Conservation (phyloP, 2,888 invertebrate species). For the Scrobipalpa atriplicella region DNA sequence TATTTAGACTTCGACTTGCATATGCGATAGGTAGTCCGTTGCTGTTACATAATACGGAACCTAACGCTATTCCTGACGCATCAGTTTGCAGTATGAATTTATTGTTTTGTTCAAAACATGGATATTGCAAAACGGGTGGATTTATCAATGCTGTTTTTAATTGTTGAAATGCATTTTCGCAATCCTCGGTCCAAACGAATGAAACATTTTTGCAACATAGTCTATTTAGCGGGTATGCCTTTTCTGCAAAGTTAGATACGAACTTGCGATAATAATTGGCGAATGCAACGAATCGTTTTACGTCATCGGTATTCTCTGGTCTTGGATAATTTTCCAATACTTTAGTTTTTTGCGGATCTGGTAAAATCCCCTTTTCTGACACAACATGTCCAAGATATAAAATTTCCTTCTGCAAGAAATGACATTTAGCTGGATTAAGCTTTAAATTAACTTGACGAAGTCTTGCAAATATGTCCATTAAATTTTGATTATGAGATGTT, state of each 20-base stretch:
- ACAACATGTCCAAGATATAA: slow-evolving; percentile 33
- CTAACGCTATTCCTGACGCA: slow-evolving; percentile 19
- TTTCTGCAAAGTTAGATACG: slow-evolving; percentile 26
- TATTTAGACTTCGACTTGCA: slow-evolving; percentile 27
- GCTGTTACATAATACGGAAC: slow-evolving; percentile 23
- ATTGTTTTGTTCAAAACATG: slow-evolving; percentile 21
- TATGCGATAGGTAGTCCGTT: slow-evolving; percentile 23
- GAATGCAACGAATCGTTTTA: slow-evolving; percentile 29
- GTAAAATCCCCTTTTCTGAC: slow-evolving; percentile 28
- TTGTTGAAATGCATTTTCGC: slow-evolving; percentile 28
- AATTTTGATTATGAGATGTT: slow-evolving; percentile 28
- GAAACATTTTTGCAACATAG: slow-evolving; percentile 23
- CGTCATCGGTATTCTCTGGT: slow-evolving; percentile 32
- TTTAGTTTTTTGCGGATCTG: slow-evolving; percentile 32
- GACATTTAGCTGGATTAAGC: slow-evolving; percentile 32
- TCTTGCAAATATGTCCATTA: slow-evolving; percentile 25
- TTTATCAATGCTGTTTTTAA: slow-evolving; percentile 25
- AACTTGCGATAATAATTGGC: slow-evolving; percentile 29
- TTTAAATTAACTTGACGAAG: slow-evolving; percentile 28
- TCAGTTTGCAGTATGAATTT: slow-evolving; percentile 23
- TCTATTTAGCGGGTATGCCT: slow-evolving; percentile 16
- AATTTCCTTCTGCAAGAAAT: slow-evolving; percentile 29
- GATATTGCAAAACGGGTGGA: slow-evolving; percentile 25
- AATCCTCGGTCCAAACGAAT: slow-evolving; percentile 22
- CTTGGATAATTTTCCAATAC: slow-evolving; percentile 34